These are phyloP conservation scores for Priocnemis perturbator DNA, from an alignment of 2,888 invertebrate species.

Conservation along the genomic window DNA sequence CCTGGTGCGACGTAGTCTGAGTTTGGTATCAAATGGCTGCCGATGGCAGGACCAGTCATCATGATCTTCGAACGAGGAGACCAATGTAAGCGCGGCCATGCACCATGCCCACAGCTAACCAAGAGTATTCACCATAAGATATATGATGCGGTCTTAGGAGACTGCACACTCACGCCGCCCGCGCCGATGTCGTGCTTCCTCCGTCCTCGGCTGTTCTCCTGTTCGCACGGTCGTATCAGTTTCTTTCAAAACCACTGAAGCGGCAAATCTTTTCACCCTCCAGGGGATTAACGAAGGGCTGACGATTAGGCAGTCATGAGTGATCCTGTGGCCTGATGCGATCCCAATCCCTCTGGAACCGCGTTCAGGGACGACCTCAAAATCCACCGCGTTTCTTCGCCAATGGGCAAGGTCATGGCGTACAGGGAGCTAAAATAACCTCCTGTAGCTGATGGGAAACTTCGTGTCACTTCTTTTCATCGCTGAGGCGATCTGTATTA, in stretches of 20 bases:
- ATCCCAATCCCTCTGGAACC: slow-evolving; percentile 56
- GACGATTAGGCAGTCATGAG: slow-evolving; percentile 67
- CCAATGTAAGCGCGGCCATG: too few species aligned
- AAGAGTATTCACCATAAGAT: neutral
- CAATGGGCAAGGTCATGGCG: neutral
- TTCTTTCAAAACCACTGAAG: slow-evolving; percentile 72
- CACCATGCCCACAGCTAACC: neutral
- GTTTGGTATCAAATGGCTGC: slow-evolving; percentile 69
- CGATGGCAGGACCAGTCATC: slow-evolving; percentile 30
- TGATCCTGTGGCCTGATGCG: slow-evolving; percentile 50
- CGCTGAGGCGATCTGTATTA: too few species aligned
- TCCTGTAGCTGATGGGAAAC: too few species aligned
- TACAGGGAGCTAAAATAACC: neutral
- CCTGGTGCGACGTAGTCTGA: slow-evolving; percentile 62
- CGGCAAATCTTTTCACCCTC: slow-evolving; percentile 70
- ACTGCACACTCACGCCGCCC: neutral
- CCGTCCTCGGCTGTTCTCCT: slow-evolving; percentile 60
- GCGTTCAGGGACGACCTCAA: slow-evolving; percentile 35
- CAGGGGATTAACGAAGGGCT: slow-evolving; percentile 70
- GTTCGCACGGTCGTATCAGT: slow-evolving; percentile 62
- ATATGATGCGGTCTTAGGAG: neutral
- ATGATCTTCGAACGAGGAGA: slow-evolving; percentile 9
- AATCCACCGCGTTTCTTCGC: slow-evolving; percentile 4
- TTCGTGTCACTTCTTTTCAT: too few species aligned
- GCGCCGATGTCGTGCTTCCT: slow-evolving; percentile 22